Evolutionary conservation across 2,797 vertebrate species (phyloP), one percentile per base, ranked within the genome.

Genomic region (Danio choprae): DNA sequence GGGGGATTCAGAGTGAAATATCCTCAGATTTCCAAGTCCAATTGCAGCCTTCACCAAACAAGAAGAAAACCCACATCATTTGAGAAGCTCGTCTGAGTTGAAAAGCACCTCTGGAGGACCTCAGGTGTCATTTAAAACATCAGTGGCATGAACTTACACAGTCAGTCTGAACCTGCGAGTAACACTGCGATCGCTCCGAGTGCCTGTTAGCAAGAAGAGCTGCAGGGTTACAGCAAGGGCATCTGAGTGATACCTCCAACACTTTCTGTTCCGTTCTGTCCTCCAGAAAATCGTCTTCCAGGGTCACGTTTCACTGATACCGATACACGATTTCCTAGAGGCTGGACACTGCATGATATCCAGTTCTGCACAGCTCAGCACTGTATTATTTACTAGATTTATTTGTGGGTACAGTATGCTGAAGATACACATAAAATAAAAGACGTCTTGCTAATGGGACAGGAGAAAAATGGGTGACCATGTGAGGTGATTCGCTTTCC

Each of bases 81-180:
- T 53, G 51, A 12, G 29, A 16, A 12, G 16, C 13, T 53, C 53
- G 12, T 70, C 36, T 29, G 58, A 15, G 15, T 11, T n/a, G 20
- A 9, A 12, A 4, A 56, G 7, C 11, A 22, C 40, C 9, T 40
- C 51, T 11, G 7, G 8, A 12, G 53, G 36, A 60, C 20, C n/a
- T 5, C 11, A 55, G 41, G 46, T 79, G 81, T 64, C 56, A 41
- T 56, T n/a, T 44, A 56, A 56, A 60, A 22, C 62, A 74, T 43
- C 43, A 53, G 36, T 48, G 20, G 16, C 4, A 36, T 76, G 64
- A 70, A 64, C 48, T 62, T 75, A 29, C 38, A 53, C 22, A 70
- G 50, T 48, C 48, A 15, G 56, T 41, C 16, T 75, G 77, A 81
- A 76, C 72, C 72, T 70, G 77, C 64, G 77, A 56, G 16, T 79